phyloP scores from a whole-genome alignment of 2,113 vertebrate species.

The Plecotus auritus region DNA sequence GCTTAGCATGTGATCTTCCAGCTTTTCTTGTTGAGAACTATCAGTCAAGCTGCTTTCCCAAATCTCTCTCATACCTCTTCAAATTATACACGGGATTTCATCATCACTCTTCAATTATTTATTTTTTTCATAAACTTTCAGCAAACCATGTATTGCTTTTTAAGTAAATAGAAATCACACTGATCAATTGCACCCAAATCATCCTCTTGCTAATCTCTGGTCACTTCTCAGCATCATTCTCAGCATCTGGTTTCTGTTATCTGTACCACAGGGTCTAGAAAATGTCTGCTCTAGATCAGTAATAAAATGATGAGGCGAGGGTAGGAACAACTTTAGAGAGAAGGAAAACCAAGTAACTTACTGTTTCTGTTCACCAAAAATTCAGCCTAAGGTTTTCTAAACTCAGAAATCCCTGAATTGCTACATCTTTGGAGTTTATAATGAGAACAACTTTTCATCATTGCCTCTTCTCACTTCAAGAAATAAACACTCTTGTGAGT shows the following conservation, averaged over 20 bases:
- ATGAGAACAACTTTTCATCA: neutral
- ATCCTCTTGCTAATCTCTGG: slow-evolving; percentile 13
- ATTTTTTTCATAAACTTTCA: slow-evolving; percentile 24
- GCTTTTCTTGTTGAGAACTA: slow-evolving; percentile 48
- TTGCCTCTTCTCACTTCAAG: neutral
- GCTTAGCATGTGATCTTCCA: slow-evolving; percentile 85
- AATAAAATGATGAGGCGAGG: neutral
- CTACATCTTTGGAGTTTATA: neutral
- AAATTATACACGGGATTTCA: slow-evolving; percentile 18
- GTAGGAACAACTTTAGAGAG: neutral
- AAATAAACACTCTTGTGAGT: neutral
- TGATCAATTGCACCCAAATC: neutral
- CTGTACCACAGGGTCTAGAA: slow-evolving; percentile 69
- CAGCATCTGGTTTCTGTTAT: neutral
- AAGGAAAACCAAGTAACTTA: neutral
- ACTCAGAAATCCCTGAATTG: neutral
- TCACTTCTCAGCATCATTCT: slow-evolving; percentile 49
- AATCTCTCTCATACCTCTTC: slow-evolving; percentile 30
- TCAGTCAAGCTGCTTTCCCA: slow-evolving; percentile 50
- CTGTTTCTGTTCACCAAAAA: neutral
- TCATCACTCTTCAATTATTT: slow-evolving; percentile 57
- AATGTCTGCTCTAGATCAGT: slow-evolving; percentile 12
- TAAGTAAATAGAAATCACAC: slow-evolving; percentile 17
- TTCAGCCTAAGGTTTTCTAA: neutral
- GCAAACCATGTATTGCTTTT: slow-evolving; percentile 26